A percentile compares a stretch with the other conserved stretches of the same genome.
Conservation (phyloP, 2,888 invertebrate species). For the Netelia virgata region DNA sequence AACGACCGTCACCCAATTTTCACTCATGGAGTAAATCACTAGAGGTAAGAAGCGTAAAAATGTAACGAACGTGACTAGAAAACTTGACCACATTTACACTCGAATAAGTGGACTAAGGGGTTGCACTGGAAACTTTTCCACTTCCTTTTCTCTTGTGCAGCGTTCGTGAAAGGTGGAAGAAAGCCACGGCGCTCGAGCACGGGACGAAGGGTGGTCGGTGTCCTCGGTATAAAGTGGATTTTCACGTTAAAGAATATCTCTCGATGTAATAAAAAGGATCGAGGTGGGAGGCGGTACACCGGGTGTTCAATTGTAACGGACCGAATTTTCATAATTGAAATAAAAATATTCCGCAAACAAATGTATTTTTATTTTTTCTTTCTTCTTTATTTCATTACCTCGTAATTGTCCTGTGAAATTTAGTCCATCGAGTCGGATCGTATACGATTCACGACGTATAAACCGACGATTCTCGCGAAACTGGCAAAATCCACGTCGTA, state of each 20-base stretch:
- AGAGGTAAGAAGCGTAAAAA: constrained; percentile 42
- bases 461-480: too few species aligned
- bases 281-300: too few species aligned
- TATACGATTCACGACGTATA: too few species aligned
- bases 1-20: not conserved
- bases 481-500: too few species aligned
- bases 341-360: not conserved
- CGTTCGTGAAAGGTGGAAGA: not conserved
- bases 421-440: too few species aligned
- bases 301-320: too few species aligned
- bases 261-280: too few species aligned
- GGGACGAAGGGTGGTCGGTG: not conserved
- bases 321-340: too few species aligned
- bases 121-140: constrained; percentile 36
- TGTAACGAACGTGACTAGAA: constrained; percentile 59
- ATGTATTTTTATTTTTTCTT: not conserved
- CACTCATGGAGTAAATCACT: constrained; percentile 6
- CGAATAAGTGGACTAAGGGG: constrained; percentile 24
- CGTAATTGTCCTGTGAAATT: too few species aligned
- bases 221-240: not conserved
- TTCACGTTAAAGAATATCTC: not conserved
- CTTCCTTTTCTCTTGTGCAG: not conserved
- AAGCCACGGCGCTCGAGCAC: not conserved
- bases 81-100: constrained; percentile 18
- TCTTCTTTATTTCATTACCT: too few species aligned